phyloP scores from a whole-genome alignment of 2,888 invertebrate genomes.

The Melikaiella ostensackeni region DNA sequence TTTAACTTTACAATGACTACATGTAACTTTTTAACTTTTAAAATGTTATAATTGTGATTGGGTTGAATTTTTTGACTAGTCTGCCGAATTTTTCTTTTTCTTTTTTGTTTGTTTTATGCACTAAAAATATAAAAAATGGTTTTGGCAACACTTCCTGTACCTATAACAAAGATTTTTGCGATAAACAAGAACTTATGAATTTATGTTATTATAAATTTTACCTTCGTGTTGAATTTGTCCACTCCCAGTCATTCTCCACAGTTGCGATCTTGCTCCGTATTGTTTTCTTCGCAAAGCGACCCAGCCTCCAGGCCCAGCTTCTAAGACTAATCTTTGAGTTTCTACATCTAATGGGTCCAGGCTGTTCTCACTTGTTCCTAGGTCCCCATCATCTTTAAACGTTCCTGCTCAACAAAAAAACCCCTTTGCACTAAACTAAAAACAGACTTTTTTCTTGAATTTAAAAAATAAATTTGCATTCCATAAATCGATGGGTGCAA shows the following conservation, averaged over 20 bases:
- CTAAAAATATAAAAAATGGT: too few relatives aligned
- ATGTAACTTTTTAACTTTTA: too few relatives aligned
- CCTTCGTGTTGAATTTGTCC: constrained; percentile 97
- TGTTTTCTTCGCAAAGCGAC: constrained; percentile 87
- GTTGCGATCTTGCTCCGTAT: constrained; percentile 86
- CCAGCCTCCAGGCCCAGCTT: constrained; percentile 91
- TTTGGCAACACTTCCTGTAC: too few relatives aligned
- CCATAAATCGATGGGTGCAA: too few relatives aligned
- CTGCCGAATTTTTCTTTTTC: too few relatives aligned
- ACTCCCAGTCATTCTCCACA: constrained; percentile 95
- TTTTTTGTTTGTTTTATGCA: too few relatives aligned
- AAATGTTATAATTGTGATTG: too few relatives aligned
- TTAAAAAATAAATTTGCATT: constrained; percentile 7
- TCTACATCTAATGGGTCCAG: constrained; percentile 81
- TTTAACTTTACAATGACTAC: too few relatives aligned
- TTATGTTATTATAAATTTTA: too few relatives aligned
- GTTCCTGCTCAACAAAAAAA: constrained; percentile 65
- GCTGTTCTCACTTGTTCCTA: constrained; percentile 69
- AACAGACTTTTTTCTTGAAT: neutral
- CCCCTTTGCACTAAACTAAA: neutral
- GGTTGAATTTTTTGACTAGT: too few relatives aligned
- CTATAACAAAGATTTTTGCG: too few relatives aligned
- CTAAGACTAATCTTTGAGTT: constrained; percentile 78
- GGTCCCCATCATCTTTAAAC: constrained; percentile 72
- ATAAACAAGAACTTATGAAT: too few relatives aligned